Evolutionary conservation across 2,113 vertebrate genomes (phyloP), one percentile per base, ranked within the genome.

Genomic region (Cromileptes altivelis): DNA sequence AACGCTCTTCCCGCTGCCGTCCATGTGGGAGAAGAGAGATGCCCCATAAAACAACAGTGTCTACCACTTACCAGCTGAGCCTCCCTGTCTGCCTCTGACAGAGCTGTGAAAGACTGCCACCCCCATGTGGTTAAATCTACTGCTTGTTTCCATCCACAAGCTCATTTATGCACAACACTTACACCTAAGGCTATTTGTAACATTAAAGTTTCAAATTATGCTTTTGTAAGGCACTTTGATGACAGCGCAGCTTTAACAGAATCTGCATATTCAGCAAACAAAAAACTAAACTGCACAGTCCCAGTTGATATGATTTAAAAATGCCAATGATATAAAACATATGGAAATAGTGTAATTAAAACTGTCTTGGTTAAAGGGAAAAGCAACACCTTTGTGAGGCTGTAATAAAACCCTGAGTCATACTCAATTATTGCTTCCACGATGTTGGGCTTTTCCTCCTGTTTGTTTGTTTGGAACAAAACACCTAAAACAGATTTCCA

Each of bases 1-100:
- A 94, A 93, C 89, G 45, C 78, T 74, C 83, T 90, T 82, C 84
- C 85, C 81, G 62, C 85, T 86, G 88, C 78, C 70, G 27, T 82
- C 88, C 88, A 88, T 90, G 91, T 89, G 91, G 89, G 88, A 90
- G 90, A 89, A 76, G 77, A 89, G 82, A 70, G 89, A 82, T 85
- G 85, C 83, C 87, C 86, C 85, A 89, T 93, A 94, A 94, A 94
- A 91, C 67, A 86, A 81, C 83, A 83, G 67, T 75, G 72, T 85
- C 88, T 87, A 45, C 80, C 82, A 82, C 75, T 89, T 60, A 64
- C 90, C 79, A 85, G 88, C 93, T 90, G 88, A 89, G 88, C 80
- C 86, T 81, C 65, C 72, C 69, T 81, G 88, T 82, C 87, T 84
- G 82, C 84, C 64, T 88, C 89, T 89, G 85, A 87, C 82, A 70